phyloP scores from a whole-genome alignment of 2,797 vertebrate species.

The Sebastes kiyomatsui region DNA sequence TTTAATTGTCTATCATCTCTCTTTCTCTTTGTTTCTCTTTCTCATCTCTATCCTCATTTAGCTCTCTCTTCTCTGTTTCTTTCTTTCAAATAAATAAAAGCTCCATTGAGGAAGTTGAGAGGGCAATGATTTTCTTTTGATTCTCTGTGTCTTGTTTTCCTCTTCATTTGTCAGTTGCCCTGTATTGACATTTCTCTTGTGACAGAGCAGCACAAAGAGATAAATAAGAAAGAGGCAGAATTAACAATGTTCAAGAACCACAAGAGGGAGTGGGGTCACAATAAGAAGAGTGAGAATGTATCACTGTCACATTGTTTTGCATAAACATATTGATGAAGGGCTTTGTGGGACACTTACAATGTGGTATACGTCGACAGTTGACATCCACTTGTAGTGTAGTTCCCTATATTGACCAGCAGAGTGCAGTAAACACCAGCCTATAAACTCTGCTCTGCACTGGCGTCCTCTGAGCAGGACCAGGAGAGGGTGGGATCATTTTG shows the following conservation, averaged over 20 bases:
- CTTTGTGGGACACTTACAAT: background rate
- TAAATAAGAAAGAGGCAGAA: background rate
- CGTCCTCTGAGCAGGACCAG: background rate
- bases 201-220: background rate
- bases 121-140: background rate
- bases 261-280: background rate
- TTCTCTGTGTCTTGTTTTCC: background rate
- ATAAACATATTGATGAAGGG: background rate
- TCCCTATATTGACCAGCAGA: constrained; percentile 53
- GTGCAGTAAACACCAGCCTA: constrained; percentile 45
- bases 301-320: background rate
- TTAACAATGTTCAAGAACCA: background rate
- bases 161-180: background rate
- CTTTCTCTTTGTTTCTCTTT: constrained; percentile 29
- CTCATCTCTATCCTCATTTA: background rate
- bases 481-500: background rate
- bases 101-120: background rate
- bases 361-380: background rate
- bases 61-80: background rate
- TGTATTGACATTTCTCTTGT: background rate
- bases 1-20: constrained; percentile 53
- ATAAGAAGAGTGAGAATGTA: background rate
- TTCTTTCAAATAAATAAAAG: background rate
- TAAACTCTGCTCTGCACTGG: background rate
- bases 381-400: background rate